Conservation (phyloP, 2,113 vertebrate genomes). For the Brachypodius melanocephalos region DNA sequence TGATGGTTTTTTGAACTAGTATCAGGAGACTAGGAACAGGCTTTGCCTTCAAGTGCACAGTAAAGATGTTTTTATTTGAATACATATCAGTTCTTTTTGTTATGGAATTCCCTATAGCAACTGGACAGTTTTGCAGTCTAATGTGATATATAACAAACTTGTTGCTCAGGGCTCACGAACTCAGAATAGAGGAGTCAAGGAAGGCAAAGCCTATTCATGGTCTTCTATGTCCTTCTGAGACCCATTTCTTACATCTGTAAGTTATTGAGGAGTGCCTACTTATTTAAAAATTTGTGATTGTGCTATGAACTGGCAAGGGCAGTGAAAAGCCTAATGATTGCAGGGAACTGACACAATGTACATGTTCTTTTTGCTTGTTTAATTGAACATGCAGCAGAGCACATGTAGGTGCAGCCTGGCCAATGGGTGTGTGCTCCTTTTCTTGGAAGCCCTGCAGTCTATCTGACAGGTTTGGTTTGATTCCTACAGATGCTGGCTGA, state of each 20-base stretch:
- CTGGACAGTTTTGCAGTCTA: not conserved
- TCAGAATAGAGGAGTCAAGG: not conserved
- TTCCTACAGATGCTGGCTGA: not conserved
- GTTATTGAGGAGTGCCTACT: not conserved
- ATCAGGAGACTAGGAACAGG: not conserved
- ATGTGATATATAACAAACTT: not conserved
- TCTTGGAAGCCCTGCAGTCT: not conserved
- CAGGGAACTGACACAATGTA: not conserved
- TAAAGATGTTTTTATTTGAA: not conserved
- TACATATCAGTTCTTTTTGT: not conserved
- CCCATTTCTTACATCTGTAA: not conserved
- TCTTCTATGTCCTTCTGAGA: not conserved
- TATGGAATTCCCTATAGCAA: not conserved
- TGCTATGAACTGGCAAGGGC: not conserved
- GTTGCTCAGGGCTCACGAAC: not conserved
- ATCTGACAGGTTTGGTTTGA: not conserved
- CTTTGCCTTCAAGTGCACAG: not conserved
- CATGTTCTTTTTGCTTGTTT: not conserved
- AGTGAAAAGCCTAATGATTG: not conserved
- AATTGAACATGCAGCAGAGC: not conserved
- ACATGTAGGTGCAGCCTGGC: not conserved
- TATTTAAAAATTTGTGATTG: not conserved
- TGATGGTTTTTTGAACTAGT: not conserved
- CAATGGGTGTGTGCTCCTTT: accelerated
- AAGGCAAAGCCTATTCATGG: not conserved